Evolutionary conservation across 2,113 vertebrate species (phyloP).

Genomic region (Dicentrarchus labrax): DNA sequence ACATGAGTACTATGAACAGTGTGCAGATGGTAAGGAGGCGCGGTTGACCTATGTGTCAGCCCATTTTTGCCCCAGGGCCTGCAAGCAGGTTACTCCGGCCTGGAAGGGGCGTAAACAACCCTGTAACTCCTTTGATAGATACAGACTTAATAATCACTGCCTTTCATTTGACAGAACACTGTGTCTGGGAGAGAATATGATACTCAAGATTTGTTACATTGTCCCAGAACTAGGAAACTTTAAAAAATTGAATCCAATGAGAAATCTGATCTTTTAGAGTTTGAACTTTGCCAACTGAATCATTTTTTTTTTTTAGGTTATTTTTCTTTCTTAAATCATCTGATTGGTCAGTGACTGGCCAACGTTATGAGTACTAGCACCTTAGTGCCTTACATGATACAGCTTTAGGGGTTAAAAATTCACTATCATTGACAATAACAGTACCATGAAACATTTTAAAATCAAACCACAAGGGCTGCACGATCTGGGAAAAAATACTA

Average conservation of each 20-base stretch:
- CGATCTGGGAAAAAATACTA: no score
- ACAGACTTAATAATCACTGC: background rate
- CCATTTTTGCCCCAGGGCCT: background rate
- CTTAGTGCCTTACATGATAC: background rate
- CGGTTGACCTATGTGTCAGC: no score
- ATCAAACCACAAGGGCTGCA: no score
- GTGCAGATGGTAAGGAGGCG: background rate
- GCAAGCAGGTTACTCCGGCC: background rate
- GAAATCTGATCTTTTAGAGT: background rate
- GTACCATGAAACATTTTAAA: no score
- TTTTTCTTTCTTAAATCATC: background rate
- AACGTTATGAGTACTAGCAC: background rate
- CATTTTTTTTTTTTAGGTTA: background rate
- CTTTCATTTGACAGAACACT: background rate
- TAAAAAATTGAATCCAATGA: background rate
- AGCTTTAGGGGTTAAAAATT: background rate
- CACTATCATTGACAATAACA: background rate
- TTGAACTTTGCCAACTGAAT: no score
- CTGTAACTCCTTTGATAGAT: background rate
- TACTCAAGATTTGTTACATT: background rate
- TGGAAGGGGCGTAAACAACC: background rate
- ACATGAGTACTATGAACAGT: background rate
- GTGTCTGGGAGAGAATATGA: background rate
- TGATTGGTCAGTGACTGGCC: background rate
- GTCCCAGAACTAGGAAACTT: background rate